phyloP scores from a whole-genome alignment of 30 jellyfish, hydroid and myxozoan species.

The Aurelia sp. region DNA sequence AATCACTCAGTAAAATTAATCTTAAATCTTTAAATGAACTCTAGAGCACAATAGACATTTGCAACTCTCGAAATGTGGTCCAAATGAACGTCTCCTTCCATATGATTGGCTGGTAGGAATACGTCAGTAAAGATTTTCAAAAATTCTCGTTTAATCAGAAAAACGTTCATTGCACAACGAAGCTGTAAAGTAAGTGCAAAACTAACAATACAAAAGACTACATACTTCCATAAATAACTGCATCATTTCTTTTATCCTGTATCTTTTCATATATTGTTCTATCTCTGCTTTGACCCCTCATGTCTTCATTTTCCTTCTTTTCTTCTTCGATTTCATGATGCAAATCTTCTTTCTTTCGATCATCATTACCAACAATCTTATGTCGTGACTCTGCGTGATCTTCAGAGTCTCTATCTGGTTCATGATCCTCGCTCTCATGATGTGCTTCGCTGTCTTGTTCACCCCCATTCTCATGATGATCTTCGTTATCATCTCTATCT shows the following conservation, averaged over 20 bases:
- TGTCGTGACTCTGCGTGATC: constrained; percentile 45
- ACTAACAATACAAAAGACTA: neutral
- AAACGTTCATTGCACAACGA: no score
- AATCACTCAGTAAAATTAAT: no score
- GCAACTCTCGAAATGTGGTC: no score
- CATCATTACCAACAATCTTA: constrained; percentile 7
- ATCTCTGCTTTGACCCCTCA: neutral
- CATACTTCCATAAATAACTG: constrained; percentile 55
- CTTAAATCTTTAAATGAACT: no score
- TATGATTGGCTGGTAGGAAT: no score
- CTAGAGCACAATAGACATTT: no score
- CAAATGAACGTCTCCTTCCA: no score
- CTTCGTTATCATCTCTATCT: constrained; percentile 19
- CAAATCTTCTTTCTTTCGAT: neutral
- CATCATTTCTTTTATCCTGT: constrained; percentile 12
- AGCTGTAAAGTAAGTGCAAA: no score
- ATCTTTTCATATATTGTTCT: constrained; percentile 2
- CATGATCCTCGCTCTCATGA: neutral
- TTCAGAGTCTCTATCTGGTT: neutral
- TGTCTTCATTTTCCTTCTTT: constrained; percentile 1
- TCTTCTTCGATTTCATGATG: neutral
- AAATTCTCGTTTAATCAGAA: no score
- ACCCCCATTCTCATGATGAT: constrained; percentile 4
- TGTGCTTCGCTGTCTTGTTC: neutral
- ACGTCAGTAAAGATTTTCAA: no score